A percentile compares a stretch with the other conserved stretches of the same genome.
Evolutionary conservation across 2,888 invertebrate species (phyloP).

Genomic region (Trachelus iudaicus): DNA sequence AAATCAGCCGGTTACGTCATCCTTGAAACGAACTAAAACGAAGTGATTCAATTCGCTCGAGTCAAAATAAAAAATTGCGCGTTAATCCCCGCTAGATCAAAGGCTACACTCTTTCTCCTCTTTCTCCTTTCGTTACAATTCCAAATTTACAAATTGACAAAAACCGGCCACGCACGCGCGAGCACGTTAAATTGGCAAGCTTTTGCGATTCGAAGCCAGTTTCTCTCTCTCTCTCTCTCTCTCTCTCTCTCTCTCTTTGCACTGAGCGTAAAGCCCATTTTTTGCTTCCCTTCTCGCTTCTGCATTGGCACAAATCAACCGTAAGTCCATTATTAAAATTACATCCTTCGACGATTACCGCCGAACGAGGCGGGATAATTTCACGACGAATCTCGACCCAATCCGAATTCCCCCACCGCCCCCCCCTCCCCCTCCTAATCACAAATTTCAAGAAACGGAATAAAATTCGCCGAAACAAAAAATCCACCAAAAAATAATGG

Average conservation of each 20-base stretch:
- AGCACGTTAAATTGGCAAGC: background rate
- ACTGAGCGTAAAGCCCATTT: background rate
- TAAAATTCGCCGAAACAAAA: background rate
- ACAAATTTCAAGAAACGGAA: background rate
- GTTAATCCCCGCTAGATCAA: background rate
- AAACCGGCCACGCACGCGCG: background rate
- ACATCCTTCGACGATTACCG: background rate
- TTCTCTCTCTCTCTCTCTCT: background rate
- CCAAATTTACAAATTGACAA: background rate
- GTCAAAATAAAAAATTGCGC: background rate
- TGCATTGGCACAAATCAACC: no score
- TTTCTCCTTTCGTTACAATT: background rate
- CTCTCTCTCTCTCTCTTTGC: background rate
- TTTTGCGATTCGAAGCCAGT: background rate
- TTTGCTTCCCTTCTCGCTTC: no score
- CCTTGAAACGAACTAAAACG: background rate
- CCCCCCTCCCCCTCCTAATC: no score
- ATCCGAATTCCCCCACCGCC: background rate
- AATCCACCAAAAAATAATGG: background rate
- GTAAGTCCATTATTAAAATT: background rate
- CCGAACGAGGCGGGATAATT: background rate
- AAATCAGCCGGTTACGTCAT: background rate
- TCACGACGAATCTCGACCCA: constrained; percentile 11
- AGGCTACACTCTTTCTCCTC: background rate
- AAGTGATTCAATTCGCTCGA: background rate